A percentile compares a stretch with the other conserved stretches of the same genome.
Conservation (phyloP, 2,888 invertebrate species). For the Charanyca ferruginea region DNA sequence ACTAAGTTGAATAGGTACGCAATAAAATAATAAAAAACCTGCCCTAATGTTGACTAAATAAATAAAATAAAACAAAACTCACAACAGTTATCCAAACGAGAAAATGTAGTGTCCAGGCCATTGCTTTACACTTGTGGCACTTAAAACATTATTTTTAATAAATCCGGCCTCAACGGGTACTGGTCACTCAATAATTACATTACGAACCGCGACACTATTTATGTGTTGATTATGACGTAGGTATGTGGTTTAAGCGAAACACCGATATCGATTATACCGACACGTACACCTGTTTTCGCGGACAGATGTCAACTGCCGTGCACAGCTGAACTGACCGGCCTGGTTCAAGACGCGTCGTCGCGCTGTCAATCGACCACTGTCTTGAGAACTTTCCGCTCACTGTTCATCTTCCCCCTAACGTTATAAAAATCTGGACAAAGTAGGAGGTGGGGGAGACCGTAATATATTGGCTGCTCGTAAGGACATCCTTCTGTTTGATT, state of each 20-base stretch:
- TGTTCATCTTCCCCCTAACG: conserved; percentile 31
- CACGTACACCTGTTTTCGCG: conserved; percentile 70
- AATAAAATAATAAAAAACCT: conserved; percentile 13
- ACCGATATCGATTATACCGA: conserved; percentile 67
- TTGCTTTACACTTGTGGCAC: conserved; percentile 67
- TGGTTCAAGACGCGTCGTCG: conserved; percentile 51
- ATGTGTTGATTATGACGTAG: conserved; percentile 70
- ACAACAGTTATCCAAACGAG: conserved; percentile 78
- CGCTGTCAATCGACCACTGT: conserved; percentile 63
- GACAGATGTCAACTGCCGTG: conserved; percentile 72
- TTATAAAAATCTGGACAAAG: not conserved
- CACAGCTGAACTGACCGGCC: conserved; percentile 56
- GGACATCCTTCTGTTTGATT: conserved; percentile 39
- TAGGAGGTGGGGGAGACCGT: conserved; percentile 30
- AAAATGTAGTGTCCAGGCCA: conserved; percentile 77
- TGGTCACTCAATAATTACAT: conserved; percentile 73
- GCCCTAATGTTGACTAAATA: not conserved
- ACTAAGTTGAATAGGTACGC: conserved; percentile 16
- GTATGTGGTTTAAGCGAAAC: conserved; percentile 63
- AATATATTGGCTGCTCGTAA: conserved; percentile 20
- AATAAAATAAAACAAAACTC: conserved; percentile 63
- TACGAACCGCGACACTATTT: conserved; percentile 72
- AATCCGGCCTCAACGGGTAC: conserved; percentile 64
- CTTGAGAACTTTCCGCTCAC: conserved; percentile 62
- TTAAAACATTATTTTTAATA: conserved; percentile 65